A percentile compares a stretch with the other conserved stretches of the same genome.
These are phyloP conservation scores for Heliconius himera DNA, from an alignment of 1,140 invertebrate genomes.

Conservation along the genomic window DNA sequence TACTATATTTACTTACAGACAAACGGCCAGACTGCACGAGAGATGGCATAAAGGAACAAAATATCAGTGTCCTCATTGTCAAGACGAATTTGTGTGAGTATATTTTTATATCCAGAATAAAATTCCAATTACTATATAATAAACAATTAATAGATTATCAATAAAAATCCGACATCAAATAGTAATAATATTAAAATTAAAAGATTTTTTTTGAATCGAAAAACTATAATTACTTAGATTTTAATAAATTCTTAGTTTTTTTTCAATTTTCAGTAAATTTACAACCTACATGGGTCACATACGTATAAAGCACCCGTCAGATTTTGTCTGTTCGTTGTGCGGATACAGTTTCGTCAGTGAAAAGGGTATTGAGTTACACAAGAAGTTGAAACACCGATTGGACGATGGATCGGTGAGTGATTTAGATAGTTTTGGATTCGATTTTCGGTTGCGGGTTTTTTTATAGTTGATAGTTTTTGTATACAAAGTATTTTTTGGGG, in stretches of 20 bases:
- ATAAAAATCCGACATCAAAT: too few species aligned
- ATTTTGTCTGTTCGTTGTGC: constrained; percentile 69
- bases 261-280: constrained; percentile 53
- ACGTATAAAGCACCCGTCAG: constrained; percentile 68
- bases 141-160: too few species aligned
- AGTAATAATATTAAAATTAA: too few species aligned
- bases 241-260: too few species aligned
- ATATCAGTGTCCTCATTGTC: constrained; percentile 70
- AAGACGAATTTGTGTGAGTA: constrained; percentile 66
- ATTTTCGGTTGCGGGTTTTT: not conserved
- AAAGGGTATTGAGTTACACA: constrained; percentile 70
- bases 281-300: constrained; percentile 75
- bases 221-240: too few species aligned
- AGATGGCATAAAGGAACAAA: constrained; percentile 68
- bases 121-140: too few species aligned
- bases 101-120: not conserved
- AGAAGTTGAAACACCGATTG: constrained; percentile 65
- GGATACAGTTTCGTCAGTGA: constrained; percentile 66
- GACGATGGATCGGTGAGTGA: constrained; percentile 44
- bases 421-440: not conserved
- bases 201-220: too few species aligned
- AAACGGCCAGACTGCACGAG: constrained; percentile 55
- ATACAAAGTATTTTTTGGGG: too few species aligned
- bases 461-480: too few species aligned
- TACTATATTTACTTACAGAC: constrained; percentile 39